Conservation (phyloP, 2,888 invertebrate species). For the Amphipoea oculea region DNA sequence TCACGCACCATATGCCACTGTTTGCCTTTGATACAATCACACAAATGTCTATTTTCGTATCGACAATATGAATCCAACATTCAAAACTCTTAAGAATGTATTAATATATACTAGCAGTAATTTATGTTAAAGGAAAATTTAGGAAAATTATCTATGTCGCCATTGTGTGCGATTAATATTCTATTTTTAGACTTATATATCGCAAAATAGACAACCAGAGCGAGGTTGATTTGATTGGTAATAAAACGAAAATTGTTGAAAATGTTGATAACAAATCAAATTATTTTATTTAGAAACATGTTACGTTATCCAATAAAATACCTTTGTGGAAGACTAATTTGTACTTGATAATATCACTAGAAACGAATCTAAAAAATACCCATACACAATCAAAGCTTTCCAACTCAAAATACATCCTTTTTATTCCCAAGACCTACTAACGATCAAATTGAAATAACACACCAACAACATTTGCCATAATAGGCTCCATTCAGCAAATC, state of each 20-base stretch:
- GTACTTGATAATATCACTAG: neutral
- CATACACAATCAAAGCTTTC: neutral
- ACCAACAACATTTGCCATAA: conserved; percentile 55
- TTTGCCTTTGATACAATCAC: conserved; percentile 55
- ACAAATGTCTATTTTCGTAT: conserved; percentile 40
- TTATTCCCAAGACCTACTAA: conserved; percentile 36
- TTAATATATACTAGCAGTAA: conserved; percentile 25
- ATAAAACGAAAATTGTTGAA: neutral
- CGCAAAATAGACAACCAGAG: neutral
- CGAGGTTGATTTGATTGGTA: neutral
- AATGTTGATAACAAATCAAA: neutral
- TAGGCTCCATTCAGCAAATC: conserved; percentile 61
- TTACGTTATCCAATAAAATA: neutral
- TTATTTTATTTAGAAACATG: neutral
- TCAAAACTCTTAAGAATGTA: conserved; percentile 18
- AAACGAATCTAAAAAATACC: conserved; percentile 14
- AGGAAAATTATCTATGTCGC: conserved; percentile 11
- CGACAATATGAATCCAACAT: conserved; percentile 23
- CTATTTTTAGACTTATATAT: conserved; percentile 20
- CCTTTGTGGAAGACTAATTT: neutral
- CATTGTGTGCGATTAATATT: neutral
- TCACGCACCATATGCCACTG: conserved; percentile 62
- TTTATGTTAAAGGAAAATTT: conserved; percentile 6
- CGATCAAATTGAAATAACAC: conserved; percentile 56
- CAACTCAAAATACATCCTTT: conserved; percentile 26